Evolutionary conservation across 1,140 invertebrate species (phyloP), one percentile per base, ranked within the genome.

Genomic region (Agrypnia vestita): DNA sequence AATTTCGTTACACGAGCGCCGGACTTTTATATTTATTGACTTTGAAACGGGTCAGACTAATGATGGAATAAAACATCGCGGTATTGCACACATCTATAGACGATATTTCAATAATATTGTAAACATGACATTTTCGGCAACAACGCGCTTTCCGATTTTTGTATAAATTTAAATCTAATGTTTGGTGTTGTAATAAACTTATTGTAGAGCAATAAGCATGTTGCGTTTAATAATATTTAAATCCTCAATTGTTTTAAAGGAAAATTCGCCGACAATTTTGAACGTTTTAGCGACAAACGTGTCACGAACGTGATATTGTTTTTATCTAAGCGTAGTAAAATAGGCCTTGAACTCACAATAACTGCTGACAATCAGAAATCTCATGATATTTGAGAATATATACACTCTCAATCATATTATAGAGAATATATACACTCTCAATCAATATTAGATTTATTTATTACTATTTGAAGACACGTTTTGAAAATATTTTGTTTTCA

Each of bases 31-130:
- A 19, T 49, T 71, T 71, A 51, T 71, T 49, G 44, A 49, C 47
- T 71, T 49, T 71, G n/a, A 21, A 21, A 13, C 61, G 44, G 67
- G 67, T 53, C 67, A 51, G 25, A 71, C 67, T 51, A 13, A 71
- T 49, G 15, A 21, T 19, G 15, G 17, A 10, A 11, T 35, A 15
- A 13, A 51, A 25, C 46, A 71, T 19, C 15, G 64, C 21, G 9
- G 44, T 4, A 17, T 13, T 56, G n/a, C n/a, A 17, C n/a, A 35
- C 25, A 35, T 35, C 25, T 3, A 35, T 1, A 35, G 25, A 35
- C 25, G 25, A 35, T 6, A 35, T 35, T 35, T 1, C 25, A 35
- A 35, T 35, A 35, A 35, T 35, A 35, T 35, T 35, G 25, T 35
- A 35, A 3, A 35, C 25, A 35, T 35, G 25, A 35, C 25, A 35